A percentile compares a stretch with the other conserved stretches of the same genome.
phyloP scores from a whole-genome alignment of 2,888 invertebrate species.

The Leucophenga montana region DNA sequence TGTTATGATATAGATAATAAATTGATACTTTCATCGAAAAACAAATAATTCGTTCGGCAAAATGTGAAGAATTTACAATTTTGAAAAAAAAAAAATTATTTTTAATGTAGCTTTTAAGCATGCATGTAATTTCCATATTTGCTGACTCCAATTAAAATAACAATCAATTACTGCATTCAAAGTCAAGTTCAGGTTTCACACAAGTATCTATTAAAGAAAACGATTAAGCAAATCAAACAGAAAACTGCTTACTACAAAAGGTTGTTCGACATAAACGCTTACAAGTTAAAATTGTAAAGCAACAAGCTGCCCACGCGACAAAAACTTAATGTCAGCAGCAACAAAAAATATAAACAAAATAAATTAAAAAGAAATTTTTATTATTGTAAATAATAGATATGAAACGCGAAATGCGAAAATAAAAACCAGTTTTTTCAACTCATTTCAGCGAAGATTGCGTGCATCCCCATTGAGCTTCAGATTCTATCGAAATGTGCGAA shows the following conservation, averaged over 20 bases:
- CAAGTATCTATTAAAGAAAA: not conserved
- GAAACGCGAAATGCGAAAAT: constrained; percentile 35
- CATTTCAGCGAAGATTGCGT: too few species aligned
- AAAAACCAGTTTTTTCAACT: too few species aligned
- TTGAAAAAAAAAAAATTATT: too few species aligned
- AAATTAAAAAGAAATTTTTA: constrained; percentile 15
- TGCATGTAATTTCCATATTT: not conserved
- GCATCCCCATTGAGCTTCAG: constrained; percentile 27
- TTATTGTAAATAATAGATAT: constrained; percentile 40
- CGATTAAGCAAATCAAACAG: not conserved
- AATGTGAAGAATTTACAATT: too few species aligned
- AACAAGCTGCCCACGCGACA: not conserved
- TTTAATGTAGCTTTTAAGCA: too few species aligned
- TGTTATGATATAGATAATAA: too few species aligned
- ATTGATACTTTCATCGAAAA: too few species aligned
- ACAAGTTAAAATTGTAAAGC: not conserved
- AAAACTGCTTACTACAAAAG: constrained; percentile 1
- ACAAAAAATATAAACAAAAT: constrained; percentile 1
- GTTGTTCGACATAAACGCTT: not conserved
- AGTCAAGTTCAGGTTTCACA: constrained; percentile 6
- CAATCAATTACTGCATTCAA: constrained; percentile 10
- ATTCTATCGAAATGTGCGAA: too few species aligned
- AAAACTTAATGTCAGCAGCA: constrained; percentile 3
- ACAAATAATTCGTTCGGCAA: too few species aligned
- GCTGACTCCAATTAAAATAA: not conserved